Evolutionary conservation across 2,797 vertebrate genomes (phyloP), one percentile per base, ranked within the genome.

Genomic region (Sebastes melanostomus): DNA sequence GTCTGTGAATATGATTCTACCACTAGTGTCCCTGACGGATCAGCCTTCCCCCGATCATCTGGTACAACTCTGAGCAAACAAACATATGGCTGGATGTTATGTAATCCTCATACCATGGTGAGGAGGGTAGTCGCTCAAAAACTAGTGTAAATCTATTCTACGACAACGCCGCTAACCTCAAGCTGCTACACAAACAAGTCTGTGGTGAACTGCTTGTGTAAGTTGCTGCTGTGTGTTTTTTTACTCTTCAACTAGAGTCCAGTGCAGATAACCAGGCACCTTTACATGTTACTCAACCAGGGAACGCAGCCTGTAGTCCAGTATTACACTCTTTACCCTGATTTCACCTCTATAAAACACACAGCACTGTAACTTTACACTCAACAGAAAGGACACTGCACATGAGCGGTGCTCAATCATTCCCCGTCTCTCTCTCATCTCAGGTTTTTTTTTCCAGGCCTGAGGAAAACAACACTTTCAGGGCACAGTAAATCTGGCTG

Each of bases 401-500:
- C 68, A 77, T 66, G 72, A 81, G 42, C 4, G 8, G n/a, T 3
- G 30, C 74, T 84, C 72, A 8, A 59, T 76, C 79, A 36, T 75
- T 78, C 60, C 46, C 55, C 4, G 8, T 29, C 34, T 27, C 75
- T 29, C 25, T 60, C 32, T 36, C 32, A 24, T 42, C 63, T 71
- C 61, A 25, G 55, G 6, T 1, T 42, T 29, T 50, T n/a, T 29
- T 50, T 24, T 24, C 34, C 50, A 55, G 55, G 72, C 38, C 56
- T 8, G 76, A 78, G 61, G 75, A 89, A 86, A 89, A 86, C 72
- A 84, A 82, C 56, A 72, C 88, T 84, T 83, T 80, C 80, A 74
- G 77, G 46, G 63, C 74, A 82, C 71, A 72, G 72, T 86, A 80
- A 86, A 88, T 87, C 86, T 86, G 7, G 2, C 25, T 29, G 67